These are phyloP conservation scores for Acrobasis consociella DNA, from an alignment of 2,888 invertebrate species.

Conservation along the genomic window DNA sequence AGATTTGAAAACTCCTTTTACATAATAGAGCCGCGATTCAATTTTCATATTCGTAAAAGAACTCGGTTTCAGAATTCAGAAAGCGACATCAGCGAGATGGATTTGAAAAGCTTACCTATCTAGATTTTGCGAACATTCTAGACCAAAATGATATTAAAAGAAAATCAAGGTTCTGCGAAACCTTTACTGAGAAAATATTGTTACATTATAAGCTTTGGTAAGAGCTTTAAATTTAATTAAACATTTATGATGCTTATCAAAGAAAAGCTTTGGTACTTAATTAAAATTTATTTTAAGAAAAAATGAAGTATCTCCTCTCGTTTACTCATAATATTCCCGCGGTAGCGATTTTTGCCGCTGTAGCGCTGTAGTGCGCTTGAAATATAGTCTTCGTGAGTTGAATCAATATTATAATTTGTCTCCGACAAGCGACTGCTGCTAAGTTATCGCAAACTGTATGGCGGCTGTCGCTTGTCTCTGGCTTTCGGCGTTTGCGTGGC, in stretches of 20 bases:
- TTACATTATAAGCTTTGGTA: background rate
- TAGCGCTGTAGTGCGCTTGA: too few relatives aligned
- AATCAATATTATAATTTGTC: too few relatives aligned
- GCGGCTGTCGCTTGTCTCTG: too few relatives aligned
- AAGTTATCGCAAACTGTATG: too few relatives aligned
- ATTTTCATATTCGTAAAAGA: background rate
- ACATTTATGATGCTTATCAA: background rate
- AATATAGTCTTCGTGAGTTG: too few relatives aligned
- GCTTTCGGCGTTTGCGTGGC: too few relatives aligned
- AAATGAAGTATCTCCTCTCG: too few relatives aligned
- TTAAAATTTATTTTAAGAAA: too few relatives aligned
- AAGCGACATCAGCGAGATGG: constrained; percentile 3
- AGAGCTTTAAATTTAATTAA: background rate
- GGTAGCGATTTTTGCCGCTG: too few relatives aligned
- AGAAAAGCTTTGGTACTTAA: background rate
- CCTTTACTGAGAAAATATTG: background rate
- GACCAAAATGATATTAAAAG: background rate
- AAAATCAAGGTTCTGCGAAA: constrained; percentile 3
- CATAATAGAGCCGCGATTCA: constrained; percentile 1
- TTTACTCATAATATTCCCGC: too few relatives aligned
- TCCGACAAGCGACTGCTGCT: too few relatives aligned
- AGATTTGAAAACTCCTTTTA: constrained; percentile 1
- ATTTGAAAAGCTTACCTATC: constrained; percentile 2
- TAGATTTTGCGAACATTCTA: constrained; percentile 8
- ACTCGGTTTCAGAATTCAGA: constrained; percentile 8